Conservation (phyloP, 1,140 invertebrate species). For the Drosophila pseudoananassae region DNA sequence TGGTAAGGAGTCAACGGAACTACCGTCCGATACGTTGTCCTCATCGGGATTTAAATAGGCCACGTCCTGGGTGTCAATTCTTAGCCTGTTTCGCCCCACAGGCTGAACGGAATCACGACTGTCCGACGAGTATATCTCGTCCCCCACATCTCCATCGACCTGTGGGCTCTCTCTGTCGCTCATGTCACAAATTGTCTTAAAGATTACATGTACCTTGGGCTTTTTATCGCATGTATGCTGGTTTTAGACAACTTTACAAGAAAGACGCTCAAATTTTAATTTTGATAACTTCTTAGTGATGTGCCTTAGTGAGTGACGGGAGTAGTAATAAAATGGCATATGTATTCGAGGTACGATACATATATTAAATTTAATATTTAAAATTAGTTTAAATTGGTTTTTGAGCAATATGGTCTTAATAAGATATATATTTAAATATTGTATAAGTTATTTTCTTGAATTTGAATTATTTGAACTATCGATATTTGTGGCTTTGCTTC, state of each 20-base stretch:
- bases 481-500: not conserved
- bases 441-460: too few species aligned
- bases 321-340: not conserved
- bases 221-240: not conserved
- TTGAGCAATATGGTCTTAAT: too few species aligned
- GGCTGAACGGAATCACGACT: conserved; percentile 17
- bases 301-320: conserved; percentile 7
- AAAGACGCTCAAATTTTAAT: conserved; percentile 21
- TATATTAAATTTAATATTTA: too few species aligned
- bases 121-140: conserved; percentile 6
- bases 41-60: too few species aligned
- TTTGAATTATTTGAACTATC: conserved; percentile 2
- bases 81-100: not conserved
- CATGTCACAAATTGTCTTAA: not conserved
- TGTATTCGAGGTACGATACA: too few species aligned
- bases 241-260: not conserved
- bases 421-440: too few species aligned
- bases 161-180: conserved; percentile 10
- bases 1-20: too few species aligned
- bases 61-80: not conserved
- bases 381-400: too few species aligned
- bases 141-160: not conserved
- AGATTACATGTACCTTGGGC: not conserved
- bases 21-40: too few species aligned
- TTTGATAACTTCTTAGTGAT: conserved; percentile 9